Evolutionary conservation across 2,797 vertebrate genomes (phyloP).

Genomic region (Crocidura indochinensis): DNA sequence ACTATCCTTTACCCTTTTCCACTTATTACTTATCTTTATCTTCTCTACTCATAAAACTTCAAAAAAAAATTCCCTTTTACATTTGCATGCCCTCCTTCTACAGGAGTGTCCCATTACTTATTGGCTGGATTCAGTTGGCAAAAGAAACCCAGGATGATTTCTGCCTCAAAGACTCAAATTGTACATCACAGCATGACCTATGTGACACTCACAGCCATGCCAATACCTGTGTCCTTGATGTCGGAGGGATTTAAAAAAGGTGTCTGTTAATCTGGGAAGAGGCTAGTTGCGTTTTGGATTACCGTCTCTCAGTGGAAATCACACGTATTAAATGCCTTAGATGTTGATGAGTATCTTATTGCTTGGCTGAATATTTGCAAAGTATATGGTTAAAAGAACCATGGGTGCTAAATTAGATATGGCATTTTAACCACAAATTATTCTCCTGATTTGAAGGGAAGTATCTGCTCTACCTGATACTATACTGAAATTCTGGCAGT

Average conservation of each 20-base stretch:
- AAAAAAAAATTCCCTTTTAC: slow-evolving; percentile 22
- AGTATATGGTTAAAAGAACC: slow-evolving; percentile 41
- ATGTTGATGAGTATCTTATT: slow-evolving; percentile 73
- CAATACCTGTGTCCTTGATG: slow-evolving; percentile 54
- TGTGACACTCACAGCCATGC: background rate
- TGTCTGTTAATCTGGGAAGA: slow-evolving; percentile 74
- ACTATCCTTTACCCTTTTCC: slow-evolving; percentile 62
- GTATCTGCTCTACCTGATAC: background rate
- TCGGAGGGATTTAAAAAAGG: slow-evolving; percentile 69
- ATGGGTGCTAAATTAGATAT: slow-evolving; percentile 81
- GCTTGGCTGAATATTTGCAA: slow-evolving; percentile 67
- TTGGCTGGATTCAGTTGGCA: slow-evolving; percentile 46
- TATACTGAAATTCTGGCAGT: slow-evolving; percentile 62
- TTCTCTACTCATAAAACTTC: background rate
- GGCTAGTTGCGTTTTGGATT: slow-evolving; percentile 73
- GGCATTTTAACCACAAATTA: slow-evolving; percentile 81
- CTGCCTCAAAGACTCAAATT: background rate
- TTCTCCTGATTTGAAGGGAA: slow-evolving; percentile 76
- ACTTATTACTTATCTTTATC: slow-evolving; percentile 54
- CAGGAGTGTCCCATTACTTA: background rate
- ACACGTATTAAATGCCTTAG: slow-evolving; percentile 71
- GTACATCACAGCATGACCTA: slow-evolving; percentile 27
- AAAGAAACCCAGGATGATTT: background rate
- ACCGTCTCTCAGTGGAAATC: slow-evolving; percentile 75
- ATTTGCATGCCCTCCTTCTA: slow-evolving; percentile 8